Conservation (phyloP, 1,140 invertebrate species). For the Gonioctena quinquepunctata region DNA sequence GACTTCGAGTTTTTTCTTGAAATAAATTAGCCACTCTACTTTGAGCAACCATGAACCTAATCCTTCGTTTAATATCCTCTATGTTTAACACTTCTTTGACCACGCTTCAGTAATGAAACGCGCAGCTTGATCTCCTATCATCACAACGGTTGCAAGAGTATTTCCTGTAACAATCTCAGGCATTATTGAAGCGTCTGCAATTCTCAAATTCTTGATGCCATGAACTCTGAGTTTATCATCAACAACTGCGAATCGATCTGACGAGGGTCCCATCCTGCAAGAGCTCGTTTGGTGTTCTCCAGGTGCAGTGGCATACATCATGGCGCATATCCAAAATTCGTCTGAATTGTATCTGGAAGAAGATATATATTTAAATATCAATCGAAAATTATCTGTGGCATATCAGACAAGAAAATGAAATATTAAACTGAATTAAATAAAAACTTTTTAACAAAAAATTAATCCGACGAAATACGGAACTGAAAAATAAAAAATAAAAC, state of each 20-base stretch:
- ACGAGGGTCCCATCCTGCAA: conserved; percentile 74
- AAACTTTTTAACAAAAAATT: too few species aligned
- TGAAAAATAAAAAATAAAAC: too few species aligned
- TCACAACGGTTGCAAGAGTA: conserved; percentile 71
- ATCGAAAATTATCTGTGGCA: too few species aligned
- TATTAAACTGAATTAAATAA: too few species aligned
- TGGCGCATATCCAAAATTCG: conserved; percentile 79
- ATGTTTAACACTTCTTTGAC: too few species aligned
- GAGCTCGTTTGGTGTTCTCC: conserved; percentile 85
- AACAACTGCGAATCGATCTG: conserved; percentile 61
- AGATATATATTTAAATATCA: too few species aligned
- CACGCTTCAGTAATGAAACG: conserved; percentile 72
- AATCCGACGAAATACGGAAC: too few species aligned
- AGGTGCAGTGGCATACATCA: conserved; percentile 71
- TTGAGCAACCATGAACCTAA: too few species aligned
- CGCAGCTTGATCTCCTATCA: conserved; percentile 85
- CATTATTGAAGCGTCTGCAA: conserved; percentile 75
- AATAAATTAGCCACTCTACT: too few species aligned
- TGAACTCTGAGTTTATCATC: conserved; percentile 54
- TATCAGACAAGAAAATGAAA: too few species aligned
- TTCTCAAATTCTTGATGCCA: conserved; percentile 61
- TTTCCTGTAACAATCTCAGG: conserved; percentile 70
- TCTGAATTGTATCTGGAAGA: conserved; percentile 70
- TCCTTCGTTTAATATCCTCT: too few species aligned
- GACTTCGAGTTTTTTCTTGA: too few species aligned